Conservation (phyloP, 2,888 invertebrate species). For the Drosophila mulleri region DNA sequence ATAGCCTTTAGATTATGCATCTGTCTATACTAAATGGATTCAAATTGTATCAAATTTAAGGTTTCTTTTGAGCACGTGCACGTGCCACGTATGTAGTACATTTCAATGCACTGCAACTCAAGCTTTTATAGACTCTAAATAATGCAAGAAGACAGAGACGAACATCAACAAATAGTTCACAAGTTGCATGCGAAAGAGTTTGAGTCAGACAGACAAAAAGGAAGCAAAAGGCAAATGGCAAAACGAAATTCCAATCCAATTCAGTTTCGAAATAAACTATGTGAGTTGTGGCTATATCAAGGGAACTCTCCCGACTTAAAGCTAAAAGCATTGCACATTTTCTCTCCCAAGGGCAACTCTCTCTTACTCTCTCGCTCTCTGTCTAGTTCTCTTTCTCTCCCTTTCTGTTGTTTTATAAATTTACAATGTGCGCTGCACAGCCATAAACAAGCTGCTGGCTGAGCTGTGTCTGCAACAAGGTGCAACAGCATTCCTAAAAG, state of each 20-base stretch:
- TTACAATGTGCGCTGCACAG: slow-evolving; percentile 54
- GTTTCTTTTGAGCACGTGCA: background rate
- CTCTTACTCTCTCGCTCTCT: background rate
- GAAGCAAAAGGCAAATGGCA: background rate
- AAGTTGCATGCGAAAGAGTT: slow-evolving; percentile 1
- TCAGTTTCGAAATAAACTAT: slow-evolving; percentile 27
- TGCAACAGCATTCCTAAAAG: slow-evolving; percentile 56
- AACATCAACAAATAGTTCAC: slow-evolving; percentile 4
- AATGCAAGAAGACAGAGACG: background rate
- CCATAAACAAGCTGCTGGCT: slow-evolving; percentile 54
- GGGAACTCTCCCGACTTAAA: slow-evolving; percentile 12
- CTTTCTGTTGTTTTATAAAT: slow-evolving; percentile 20
- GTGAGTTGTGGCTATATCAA: slow-evolving; percentile 5
- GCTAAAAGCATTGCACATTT: slow-evolving; percentile 15
- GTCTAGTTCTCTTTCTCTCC: background rate
- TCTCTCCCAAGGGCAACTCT: slow-evolving; percentile 17
- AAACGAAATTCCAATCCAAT: slow-evolving; percentile 9
- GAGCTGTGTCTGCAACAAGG: slow-evolving; percentile 38
- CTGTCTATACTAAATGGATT: background rate
- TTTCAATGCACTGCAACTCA: background rate
- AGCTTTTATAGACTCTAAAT: background rate
- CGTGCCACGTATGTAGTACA: background rate
- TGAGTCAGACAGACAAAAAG: background rate
- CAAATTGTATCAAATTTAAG: background rate
- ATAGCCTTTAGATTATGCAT: background rate